phyloP scores from a whole-genome alignment of 2,888 invertebrate species.

The Phlogophora meticulosa region DNA sequence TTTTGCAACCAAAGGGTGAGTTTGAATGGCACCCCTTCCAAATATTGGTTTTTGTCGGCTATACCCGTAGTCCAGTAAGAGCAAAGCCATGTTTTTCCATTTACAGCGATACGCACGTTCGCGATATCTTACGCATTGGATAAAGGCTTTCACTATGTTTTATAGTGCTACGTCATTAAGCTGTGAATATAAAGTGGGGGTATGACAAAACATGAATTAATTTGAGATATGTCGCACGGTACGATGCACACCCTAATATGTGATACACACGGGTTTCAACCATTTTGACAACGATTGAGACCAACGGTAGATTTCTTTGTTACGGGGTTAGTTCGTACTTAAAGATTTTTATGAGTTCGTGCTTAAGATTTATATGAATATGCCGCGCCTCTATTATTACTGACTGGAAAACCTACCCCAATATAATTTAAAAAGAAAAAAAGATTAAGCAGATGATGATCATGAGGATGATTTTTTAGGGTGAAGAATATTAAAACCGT shows the following conservation, averaged over 20 bases:
- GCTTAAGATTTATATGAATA: too few species aligned
- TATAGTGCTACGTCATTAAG: conserved; percentile 89
- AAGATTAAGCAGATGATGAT: too few species aligned
- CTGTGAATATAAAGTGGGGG: conserved; percentile 89
- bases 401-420: too few species aligned
- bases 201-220: conserved; percentile 91
- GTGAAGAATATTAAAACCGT: too few species aligned
- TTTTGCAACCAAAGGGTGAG: conserved; percentile 87
- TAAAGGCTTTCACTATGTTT: conserved; percentile 84
- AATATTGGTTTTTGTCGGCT: conserved; percentile 90
- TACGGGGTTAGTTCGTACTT: not conserved
- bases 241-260: conserved; percentile 80
- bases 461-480: too few species aligned
- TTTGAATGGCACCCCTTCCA: conserved; percentile 88
- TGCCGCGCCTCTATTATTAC: too few species aligned
- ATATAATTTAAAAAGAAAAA: too few species aligned
- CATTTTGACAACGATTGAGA: conserved; percentile 27
- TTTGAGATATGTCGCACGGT: conserved; percentile 90
- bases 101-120: conserved; percentile 83
- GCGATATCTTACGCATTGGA: conserved; percentile 82
- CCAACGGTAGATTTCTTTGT: not conserved
- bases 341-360: not conserved
- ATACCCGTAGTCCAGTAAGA: conserved; percentile 86
- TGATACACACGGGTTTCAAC: conserved; percentile 44
- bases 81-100: conserved; percentile 90